Percentiles rank a stretch among this genome's conserved stretches.
Conservation (phyloP, 2,797 vertebrate genomes). For the Platalea minor region DNA sequence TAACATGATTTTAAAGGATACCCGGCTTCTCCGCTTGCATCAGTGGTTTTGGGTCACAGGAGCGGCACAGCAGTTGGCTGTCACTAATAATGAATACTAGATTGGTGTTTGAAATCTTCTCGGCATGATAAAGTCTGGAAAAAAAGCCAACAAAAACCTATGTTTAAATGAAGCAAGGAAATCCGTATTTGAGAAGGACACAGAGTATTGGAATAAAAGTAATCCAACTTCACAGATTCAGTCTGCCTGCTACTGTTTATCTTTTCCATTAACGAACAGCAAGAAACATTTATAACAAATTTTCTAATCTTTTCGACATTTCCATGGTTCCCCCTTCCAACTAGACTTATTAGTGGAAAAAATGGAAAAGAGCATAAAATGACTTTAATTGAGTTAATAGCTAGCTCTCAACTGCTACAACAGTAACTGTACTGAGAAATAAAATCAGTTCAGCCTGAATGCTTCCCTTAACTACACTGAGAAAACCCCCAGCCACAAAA, state of each 20-base stretch:
- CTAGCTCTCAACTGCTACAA: not conserved
- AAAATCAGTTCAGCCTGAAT: not conserved
- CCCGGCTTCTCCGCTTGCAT: constrained; percentile 96
- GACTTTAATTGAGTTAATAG: not conserved
- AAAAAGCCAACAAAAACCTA: not conserved
- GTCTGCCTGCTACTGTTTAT: not conserved
- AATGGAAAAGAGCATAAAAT: not conserved
- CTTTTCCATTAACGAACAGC: not conserved
- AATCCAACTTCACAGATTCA: not conserved
- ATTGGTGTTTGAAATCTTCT: constrained; percentile 96
- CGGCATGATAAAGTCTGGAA: constrained; percentile 91
- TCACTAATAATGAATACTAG: constrained; percentile 97
- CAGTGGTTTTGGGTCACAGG: constrained; percentile 89
- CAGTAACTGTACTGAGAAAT: not conserved
- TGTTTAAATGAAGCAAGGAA: not conserved
- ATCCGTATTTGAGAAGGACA: not conserved
- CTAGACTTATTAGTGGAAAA: not conserved
- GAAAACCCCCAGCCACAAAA: not conserved
- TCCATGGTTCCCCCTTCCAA: not conserved
- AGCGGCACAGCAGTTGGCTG: constrained; percentile 89
- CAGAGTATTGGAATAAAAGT: not conserved
- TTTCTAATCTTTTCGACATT: not conserved
- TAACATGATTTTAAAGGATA: constrained; percentile 86
- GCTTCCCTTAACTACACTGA: not conserved
- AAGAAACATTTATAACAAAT: not conserved